Percentiles rank a stretch among this genome's conserved stretches.
Evolutionary conservation across 2,797 vertebrate species (phyloP).

Genomic region (Artibeus jamaicensis): DNA sequence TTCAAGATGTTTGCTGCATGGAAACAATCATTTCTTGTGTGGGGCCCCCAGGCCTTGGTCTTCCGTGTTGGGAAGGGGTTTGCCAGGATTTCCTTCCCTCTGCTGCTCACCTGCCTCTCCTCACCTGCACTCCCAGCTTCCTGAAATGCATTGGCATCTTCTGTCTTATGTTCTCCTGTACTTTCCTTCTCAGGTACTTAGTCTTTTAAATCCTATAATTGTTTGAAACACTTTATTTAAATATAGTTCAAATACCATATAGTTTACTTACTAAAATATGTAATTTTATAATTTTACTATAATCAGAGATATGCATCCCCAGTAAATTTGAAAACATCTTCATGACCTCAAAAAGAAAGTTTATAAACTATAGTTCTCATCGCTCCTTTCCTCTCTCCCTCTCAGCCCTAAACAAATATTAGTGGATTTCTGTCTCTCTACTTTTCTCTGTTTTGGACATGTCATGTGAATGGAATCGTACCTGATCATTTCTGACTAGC

Average conservation of each 20-base stretch:
- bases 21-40: no score
- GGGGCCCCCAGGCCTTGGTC: no score
- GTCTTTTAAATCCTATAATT: background rate
- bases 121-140: background rate
- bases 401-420: background rate
- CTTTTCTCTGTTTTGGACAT: background rate
- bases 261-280: background rate
- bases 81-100: no score
- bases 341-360: background rate
- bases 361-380: background rate
- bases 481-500: background rate
- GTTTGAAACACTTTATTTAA: background rate
- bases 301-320: background rate
- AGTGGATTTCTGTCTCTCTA: background rate
- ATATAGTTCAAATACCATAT: background rate
- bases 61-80: no score
- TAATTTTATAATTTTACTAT: background rate
- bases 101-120: no score
- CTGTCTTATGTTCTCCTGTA: background rate
- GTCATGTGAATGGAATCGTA: background rate
- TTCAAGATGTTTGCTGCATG: background rate
- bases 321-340: background rate
- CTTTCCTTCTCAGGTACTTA: background rate
- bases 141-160: background rate
- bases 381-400: no score